Evolutionary conservation across 1,140 invertebrate species (phyloP).

Genomic region (Leptopilina boulardi): DNA sequence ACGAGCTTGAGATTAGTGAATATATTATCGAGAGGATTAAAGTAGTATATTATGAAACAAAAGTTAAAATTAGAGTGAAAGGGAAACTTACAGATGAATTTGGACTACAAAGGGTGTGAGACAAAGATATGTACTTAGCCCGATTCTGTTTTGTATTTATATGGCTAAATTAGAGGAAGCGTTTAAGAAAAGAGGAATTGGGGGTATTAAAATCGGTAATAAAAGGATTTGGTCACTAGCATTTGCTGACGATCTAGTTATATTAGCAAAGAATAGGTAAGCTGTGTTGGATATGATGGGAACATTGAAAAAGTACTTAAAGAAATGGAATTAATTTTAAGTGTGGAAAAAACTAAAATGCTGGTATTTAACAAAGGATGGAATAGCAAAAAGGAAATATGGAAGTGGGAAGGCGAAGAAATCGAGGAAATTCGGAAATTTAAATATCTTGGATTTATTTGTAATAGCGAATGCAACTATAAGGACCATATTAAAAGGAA

Average conservation of each 20-base stretch:
- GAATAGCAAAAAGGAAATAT: too few relatives aligned
- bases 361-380: too few relatives aligned
- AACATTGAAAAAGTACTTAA: not conserved
- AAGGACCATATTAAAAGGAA: constrained; percentile 35
- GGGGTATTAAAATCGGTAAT: constrained; percentile 15
- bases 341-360: too few relatives aligned
- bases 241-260: constrained; percentile 20
- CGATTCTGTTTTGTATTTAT: constrained; percentile 14
- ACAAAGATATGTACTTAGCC: constrained; percentile 10
- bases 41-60: constrained; percentile 38
- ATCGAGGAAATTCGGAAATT: not conserved
- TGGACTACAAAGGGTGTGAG: constrained; percentile 26
- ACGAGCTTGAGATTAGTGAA: not conserved
- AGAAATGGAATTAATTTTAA: too few relatives aligned
- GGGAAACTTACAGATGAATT: too few relatives aligned
- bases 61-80: not conserved
- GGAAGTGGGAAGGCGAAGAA: too few relatives aligned
- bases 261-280: not conserved
- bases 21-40: constrained; percentile 19
- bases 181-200: not conserved
- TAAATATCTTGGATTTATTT: constrained; percentile 28
- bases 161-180: constrained; percentile 28
- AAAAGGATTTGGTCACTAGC: not conserved
- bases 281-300: not conserved
- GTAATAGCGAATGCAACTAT: constrained; percentile 27